A percentile compares a stretch with the other conserved stretches of the same genome.
Evolutionary conservation across 2,113 vertebrate genomes (phyloP).

Genomic region (Microcebus tavaratra): DNA sequence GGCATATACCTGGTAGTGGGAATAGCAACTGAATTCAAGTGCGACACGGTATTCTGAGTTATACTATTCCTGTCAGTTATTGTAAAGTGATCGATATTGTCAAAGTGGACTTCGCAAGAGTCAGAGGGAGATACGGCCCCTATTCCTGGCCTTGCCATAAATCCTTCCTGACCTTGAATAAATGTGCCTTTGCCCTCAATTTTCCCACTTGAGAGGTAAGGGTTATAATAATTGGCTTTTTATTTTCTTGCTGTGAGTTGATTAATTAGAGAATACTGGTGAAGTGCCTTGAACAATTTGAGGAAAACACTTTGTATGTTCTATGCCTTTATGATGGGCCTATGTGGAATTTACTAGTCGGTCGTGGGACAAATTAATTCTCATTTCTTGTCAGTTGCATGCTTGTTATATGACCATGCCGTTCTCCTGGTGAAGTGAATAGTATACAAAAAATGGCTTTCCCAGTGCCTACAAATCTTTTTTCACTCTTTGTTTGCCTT

Average conservation of each 20-base stretch:
- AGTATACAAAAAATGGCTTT: neutral
- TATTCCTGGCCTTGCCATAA: neutral
- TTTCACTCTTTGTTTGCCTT: neutral
- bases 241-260: neutral
- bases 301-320: neutral
- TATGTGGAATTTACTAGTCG: neutral
- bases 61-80: fast-evolving
- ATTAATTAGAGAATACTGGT: neutral
- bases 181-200: neutral
- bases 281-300: neutral
- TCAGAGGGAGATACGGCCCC: neutral
- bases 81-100: neutral
- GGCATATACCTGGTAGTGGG: neutral
- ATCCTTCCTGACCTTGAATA: neutral
- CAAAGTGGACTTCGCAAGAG: neutral
- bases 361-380: neutral
- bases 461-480: neutral
- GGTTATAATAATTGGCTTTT: neutral
- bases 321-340: neutral
- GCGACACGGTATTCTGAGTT: neutral
- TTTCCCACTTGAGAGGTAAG: neutral
- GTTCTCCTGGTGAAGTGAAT: neutral
- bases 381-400: neutral
- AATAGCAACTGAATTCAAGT: neutral
- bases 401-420: neutral